These are phyloP conservation scores for Thysanoteuthis rhombus DNA, from an alignment of 2,888 invertebrate genomes.

Conservation along the genomic window DNA sequence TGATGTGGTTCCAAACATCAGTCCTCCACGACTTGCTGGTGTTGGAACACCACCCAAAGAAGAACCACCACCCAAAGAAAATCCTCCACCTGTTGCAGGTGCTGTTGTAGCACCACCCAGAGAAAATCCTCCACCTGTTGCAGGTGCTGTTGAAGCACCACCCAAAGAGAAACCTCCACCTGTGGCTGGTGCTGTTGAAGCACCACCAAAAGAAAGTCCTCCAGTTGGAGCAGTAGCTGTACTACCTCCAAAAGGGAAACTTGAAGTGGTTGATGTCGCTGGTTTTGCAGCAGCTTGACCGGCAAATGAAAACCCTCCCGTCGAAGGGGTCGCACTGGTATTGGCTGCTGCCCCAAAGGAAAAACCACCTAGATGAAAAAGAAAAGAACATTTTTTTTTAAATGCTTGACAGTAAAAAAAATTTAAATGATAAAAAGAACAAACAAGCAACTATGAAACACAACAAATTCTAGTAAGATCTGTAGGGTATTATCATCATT, in stretches of 20 bases:
- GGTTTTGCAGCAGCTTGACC: not conserved
- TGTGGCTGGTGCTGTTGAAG: not conserved
- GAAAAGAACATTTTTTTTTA: not conserved
- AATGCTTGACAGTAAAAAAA: too few relatives aligned
- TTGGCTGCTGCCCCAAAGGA: not conserved
- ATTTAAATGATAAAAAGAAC: too few relatives aligned
- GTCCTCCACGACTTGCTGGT: not conserved
- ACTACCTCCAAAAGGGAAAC: not conserved
- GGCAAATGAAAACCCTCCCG: not conserved
- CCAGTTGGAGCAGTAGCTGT: not conserved
- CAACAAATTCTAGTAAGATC: too few relatives aligned
- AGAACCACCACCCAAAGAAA: not conserved
- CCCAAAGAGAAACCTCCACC: not conserved
- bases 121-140: not conserved
- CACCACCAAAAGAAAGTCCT: not conserved
- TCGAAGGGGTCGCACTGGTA: not conserved
- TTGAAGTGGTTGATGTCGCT: too few relatives aligned
- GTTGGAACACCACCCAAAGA: not conserved
- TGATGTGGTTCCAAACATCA: not conserved
- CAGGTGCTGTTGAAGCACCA: not conserved
- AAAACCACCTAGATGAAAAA: not conserved
- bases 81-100: not conserved
- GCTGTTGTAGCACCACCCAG: not conserved
- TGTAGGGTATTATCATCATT: too few relatives aligned
- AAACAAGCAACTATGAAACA: too few relatives aligned